Evolutionary conservation across 1,140 invertebrate species (phyloP).

Genomic region (Saccostrea cuccullata): DNA sequence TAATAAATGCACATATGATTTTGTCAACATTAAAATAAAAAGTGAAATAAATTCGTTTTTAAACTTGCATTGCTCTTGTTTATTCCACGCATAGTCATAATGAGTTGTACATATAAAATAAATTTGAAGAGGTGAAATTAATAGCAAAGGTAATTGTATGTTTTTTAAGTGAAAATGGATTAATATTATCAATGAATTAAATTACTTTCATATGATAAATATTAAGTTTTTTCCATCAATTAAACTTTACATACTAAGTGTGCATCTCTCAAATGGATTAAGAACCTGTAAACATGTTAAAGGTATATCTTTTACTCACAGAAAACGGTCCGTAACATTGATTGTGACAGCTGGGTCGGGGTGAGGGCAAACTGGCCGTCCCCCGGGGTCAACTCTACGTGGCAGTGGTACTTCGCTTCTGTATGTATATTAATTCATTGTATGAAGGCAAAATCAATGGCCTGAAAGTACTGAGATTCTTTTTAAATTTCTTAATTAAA

Average conservation of each 20-base stretch:
- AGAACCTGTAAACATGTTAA: background rate
- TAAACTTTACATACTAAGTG: background rate
- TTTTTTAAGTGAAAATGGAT: no score
- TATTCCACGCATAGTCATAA: no score
- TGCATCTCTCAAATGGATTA: background rate
- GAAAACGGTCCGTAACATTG: conserved; percentile 63
- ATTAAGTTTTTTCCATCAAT: background rate
- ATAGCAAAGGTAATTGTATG: no score
- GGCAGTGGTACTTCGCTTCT: conserved; percentile 70
- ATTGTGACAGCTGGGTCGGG: conserved; percentile 68
- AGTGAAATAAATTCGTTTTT: no score
- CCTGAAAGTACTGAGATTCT: background rate
- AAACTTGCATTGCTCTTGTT: no score
- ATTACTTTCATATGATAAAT: background rate
- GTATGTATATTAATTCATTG: conserved; percentile 51
- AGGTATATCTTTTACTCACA: conserved; percentile 9
- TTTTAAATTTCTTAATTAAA: no score
- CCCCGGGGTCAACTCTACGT: conserved; percentile 58
- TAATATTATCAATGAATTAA: no score
- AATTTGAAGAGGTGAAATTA: no score
- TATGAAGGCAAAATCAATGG: background rate
- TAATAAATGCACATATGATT: no score
- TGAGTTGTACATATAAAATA: no score
- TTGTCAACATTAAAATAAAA: no score
- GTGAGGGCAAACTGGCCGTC: conserved; percentile 60